A percentile compares a stretch with the other conserved stretches of the same genome.
These are phyloP conservation scores for Choristoneura rosaceana DNA, from an alignment of 2,888 invertebrate species.

Conservation along the genomic window DNA sequence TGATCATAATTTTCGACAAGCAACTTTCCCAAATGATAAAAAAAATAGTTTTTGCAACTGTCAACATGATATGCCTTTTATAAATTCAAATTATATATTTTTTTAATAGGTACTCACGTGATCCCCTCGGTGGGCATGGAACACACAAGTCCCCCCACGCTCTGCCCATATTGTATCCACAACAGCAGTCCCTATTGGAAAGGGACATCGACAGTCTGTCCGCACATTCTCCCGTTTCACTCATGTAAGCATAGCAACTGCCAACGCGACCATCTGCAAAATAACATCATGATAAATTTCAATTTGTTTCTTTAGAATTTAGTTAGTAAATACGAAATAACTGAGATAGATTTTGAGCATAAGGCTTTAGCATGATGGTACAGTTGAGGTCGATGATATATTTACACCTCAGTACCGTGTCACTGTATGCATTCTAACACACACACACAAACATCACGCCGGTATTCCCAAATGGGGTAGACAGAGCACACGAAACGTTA, in stretches of 20 bases:
- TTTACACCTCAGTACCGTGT: no score
- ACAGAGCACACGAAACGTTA: no score
- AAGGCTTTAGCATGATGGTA: not conserved
- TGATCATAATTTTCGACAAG: no score
- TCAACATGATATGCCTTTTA: no score
- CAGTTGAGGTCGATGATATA: no score
- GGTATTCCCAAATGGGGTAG: no score
- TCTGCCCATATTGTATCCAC: constrained; percentile 93
- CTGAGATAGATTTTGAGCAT: not conserved
- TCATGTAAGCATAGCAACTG: constrained; percentile 89
- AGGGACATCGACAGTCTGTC: constrained; percentile 88
- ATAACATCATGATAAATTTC: not conserved
- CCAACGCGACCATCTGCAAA: constrained; percentile 91
- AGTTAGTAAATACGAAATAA: not conserved
- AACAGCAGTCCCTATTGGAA: constrained; percentile 94
- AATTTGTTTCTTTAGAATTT: not conserved
- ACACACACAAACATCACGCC: no score
- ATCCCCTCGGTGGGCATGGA: constrained; percentile 87
- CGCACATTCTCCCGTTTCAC: constrained; percentile 88
- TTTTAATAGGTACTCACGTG: constrained; percentile 59
- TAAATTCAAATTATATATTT: no score
- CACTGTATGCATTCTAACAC: no score
- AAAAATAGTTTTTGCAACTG: no score
- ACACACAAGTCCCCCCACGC: constrained; percentile 93
- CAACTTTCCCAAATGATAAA: no score